phyloP scores from a whole-genome alignment of 2,888 invertebrate species.

The Sinhomidia bicolor region DNA sequence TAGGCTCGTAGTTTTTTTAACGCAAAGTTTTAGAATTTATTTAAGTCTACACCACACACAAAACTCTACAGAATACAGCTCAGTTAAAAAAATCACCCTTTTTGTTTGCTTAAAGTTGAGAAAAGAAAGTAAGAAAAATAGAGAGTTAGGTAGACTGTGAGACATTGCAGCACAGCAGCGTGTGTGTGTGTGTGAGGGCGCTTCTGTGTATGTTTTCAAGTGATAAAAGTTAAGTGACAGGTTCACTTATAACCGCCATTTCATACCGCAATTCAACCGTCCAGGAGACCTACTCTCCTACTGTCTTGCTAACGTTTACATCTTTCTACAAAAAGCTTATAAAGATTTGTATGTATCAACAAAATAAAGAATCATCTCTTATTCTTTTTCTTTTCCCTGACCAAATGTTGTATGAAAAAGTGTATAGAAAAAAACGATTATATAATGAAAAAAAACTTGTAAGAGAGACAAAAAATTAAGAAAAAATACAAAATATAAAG shows the following conservation, averaged over 20 bases:
- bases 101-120: constrained; percentile 38
- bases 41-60: neutral
- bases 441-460: constrained; percentile 12
- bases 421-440: neutral
- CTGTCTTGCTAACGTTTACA: neutral
- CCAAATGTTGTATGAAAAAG: constrained; percentile 2
- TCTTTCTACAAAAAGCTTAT: constrained; percentile 1
- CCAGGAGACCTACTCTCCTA: constrained; percentile 7
- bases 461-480: neutral
- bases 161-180: neutral
- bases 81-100: constrained; percentile 32
- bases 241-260: constrained; percentile 45
- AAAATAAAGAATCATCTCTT: neutral
- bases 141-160: neutral
- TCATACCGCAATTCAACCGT: neutral
- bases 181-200: constrained; percentile 57
- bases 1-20: neutral
- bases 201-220: constrained; percentile 66
- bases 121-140: neutral
- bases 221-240: constrained; percentile 64
- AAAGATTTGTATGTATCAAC: neutral
- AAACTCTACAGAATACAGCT: neutral
- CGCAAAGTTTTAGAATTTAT: neutral
- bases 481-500: constrained; percentile 34
- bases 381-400: neutral